Percentiles rank a stretch among this genome's conserved stretches.
Conservation (phyloP, 1,140 invertebrate genomes). For the Diorhabda elongata region DNA sequence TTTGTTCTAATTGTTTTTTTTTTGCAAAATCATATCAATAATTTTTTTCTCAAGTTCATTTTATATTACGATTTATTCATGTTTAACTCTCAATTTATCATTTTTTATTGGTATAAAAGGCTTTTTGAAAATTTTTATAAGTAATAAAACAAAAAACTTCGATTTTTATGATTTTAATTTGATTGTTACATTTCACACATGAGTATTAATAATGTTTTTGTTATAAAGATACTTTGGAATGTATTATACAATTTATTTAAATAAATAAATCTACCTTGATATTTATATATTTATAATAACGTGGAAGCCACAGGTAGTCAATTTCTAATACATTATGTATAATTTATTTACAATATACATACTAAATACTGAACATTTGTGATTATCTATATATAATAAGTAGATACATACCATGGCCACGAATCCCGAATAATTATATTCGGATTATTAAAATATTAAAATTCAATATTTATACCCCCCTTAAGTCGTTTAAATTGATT, state of each 20-base stretch:
- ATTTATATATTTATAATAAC: slow-evolving; percentile 11
- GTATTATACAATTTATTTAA: slow-evolving; percentile 25
- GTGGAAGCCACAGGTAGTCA: slow-evolving; percentile 29
- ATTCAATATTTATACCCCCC: neutral
- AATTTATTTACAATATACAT: slow-evolving; percentile 25
- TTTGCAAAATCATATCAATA: too few relatives aligned
- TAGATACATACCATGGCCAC: slow-evolving; percentile 22
- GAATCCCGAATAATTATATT: slow-evolving; percentile 21
- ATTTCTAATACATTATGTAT: slow-evolving; percentile 22
- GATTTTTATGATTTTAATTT: too few relatives aligned
- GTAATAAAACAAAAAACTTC: too few relatives aligned
- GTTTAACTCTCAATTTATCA: too few relatives aligned
- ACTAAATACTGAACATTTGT: slow-evolving; percentile 28
- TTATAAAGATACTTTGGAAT: slow-evolving; percentile 28
- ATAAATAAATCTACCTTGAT: slow-evolving; percentile 28
- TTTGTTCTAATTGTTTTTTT: too few relatives aligned
- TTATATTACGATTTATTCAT: too few relatives aligned
- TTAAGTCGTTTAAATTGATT: slow-evolving; percentile 12
- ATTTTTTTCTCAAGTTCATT: too few relatives aligned
- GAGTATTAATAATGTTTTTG: slow-evolving; percentile 29
- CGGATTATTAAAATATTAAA: too few relatives aligned
- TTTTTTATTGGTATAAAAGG: too few relatives aligned
- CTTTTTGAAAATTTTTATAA: too few relatives aligned
- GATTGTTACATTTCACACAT: slow-evolving; percentile 6
- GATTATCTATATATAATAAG: slow-evolving; percentile 18